These are phyloP conservation scores for Climacteris rufus DNA, from an alignment of 2,113 vertebrate species.

Conservation along the genomic window DNA sequence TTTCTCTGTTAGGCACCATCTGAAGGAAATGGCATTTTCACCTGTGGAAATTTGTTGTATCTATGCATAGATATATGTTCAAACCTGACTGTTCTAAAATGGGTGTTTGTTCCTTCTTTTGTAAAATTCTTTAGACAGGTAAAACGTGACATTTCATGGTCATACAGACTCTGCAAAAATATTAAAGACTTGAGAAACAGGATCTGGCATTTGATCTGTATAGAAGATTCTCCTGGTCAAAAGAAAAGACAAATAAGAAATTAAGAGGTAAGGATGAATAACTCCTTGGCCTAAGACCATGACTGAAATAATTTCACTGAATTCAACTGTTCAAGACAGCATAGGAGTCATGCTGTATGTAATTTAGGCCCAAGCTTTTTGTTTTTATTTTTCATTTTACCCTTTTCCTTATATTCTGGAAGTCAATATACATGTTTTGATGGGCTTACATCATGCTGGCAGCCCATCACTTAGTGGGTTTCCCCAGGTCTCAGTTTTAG, in stretches of 20 bases:
- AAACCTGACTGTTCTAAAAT: neutral
- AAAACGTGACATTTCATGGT: neutral
- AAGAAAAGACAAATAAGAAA: neutral
- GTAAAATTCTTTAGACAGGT: neutral
- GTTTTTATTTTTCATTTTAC: neutral
- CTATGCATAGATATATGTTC: neutral
- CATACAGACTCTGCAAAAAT: neutral
- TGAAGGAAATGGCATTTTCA: neutral
- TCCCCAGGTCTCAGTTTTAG: neutral
- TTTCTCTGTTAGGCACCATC: neutral
- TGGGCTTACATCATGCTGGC: neutral
- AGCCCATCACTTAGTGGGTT: neutral
- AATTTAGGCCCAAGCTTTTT: rapidly evolving
- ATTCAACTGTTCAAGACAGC: neutral
- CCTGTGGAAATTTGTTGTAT: neutral
- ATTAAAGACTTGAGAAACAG: neutral
- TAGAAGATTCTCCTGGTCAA: neutral
- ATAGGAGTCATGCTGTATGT: neutral
- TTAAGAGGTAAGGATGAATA: neutral
- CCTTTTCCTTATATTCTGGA: neutral
- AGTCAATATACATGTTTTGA: neutral
- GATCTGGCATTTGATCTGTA: neutral
- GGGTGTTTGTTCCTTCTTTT: neutral
- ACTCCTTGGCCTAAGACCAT: neutral
- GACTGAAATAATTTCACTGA: neutral